A percentile compares a stretch with the other conserved stretches of the same genome.
These are phyloP conservation scores for Antigone vipio DNA, from an alignment of 2,113 vertebrate species.

Conservation along the genomic window DNA sequence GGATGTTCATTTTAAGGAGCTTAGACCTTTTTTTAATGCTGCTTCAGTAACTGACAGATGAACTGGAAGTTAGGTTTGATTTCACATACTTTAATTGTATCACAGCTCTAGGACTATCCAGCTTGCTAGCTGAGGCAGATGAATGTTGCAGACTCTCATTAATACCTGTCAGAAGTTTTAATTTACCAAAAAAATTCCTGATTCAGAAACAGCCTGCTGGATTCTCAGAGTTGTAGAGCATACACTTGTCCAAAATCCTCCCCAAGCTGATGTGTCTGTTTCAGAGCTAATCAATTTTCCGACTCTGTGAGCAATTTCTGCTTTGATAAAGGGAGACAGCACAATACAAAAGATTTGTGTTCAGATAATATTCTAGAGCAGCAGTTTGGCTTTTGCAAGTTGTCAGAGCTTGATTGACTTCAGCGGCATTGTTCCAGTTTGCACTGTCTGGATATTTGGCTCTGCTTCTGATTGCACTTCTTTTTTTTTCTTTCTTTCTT, in stretches of 20 bases:
- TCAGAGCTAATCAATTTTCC: not conserved
- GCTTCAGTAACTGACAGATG: not conserved
- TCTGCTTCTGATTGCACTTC: not conserved
- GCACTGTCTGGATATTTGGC: not conserved
- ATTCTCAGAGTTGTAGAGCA: not conserved
- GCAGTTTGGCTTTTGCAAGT: not conserved
- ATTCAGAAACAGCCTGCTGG: not conserved
- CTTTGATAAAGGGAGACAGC: not conserved
- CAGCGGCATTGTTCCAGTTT: not conserved
- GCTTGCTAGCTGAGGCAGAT: not conserved
- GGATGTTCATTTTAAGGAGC: not conserved
- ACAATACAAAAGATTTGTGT: not conserved
- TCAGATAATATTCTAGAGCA: constrained; percentile 5
- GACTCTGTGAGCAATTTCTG: not conserved
- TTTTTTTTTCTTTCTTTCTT: not conserved
- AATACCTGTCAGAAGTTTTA: not conserved
- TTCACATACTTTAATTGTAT: not conserved
- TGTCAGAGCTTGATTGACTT: constrained; percentile 20
- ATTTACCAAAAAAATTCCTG: not conserved
- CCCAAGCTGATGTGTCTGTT: not conserved
- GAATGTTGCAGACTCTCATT: not conserved
- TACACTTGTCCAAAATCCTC: not conserved
- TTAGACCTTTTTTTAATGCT: not conserved
- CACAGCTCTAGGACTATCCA: not conserved
- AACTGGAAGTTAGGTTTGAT: not conserved